Evolutionary conservation across 2,888 invertebrate species (phyloP).

Genomic region (Tridacna crocea): DNA sequence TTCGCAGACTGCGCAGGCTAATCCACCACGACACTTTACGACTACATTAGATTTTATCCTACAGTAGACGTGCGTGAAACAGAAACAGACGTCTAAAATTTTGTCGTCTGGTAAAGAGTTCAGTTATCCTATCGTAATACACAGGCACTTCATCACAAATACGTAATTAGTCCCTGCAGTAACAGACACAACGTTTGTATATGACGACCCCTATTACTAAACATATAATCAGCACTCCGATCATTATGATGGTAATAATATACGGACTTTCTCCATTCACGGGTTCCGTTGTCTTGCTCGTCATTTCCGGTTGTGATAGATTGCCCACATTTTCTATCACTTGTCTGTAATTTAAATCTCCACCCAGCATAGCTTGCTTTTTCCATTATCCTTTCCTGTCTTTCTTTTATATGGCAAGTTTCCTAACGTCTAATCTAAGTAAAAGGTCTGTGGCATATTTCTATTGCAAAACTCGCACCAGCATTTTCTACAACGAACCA

Average conservation of each 20-base stretch:
- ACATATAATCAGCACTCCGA: neutral
- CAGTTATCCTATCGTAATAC: too few relatives aligned
- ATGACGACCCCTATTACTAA: neutral
- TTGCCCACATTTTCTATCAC: neutral
- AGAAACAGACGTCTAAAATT: too few relatives aligned
- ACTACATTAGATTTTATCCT: too few relatives aligned
- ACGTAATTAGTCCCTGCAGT: conserved; percentile 8
- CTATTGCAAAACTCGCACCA: too few relatives aligned
- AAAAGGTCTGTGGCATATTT: too few relatives aligned
- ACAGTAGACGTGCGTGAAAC: too few relatives aligned
- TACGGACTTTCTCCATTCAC: conserved; percentile 3
- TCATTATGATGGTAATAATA: conserved; percentile 4
- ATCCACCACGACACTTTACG: neutral
- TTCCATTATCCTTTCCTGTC: neutral
- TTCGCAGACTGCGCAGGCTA: neutral
- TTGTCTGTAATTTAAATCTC: neutral
- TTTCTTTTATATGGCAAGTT: too few relatives aligned
- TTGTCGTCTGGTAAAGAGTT: too few relatives aligned
- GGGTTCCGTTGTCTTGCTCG: neutral
- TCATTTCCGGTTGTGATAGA: neutral
- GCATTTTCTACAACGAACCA: too few relatives aligned
- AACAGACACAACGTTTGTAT: conserved; percentile 23
- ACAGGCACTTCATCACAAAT: neutral
- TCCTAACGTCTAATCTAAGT: too few relatives aligned
- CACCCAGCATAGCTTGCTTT: neutral